A percentile compares a stretch with the other conserved stretches of the same genome.
Conservation (phyloP, 2,888 invertebrate species). For the Rotaria magnacalcarata region DNA sequence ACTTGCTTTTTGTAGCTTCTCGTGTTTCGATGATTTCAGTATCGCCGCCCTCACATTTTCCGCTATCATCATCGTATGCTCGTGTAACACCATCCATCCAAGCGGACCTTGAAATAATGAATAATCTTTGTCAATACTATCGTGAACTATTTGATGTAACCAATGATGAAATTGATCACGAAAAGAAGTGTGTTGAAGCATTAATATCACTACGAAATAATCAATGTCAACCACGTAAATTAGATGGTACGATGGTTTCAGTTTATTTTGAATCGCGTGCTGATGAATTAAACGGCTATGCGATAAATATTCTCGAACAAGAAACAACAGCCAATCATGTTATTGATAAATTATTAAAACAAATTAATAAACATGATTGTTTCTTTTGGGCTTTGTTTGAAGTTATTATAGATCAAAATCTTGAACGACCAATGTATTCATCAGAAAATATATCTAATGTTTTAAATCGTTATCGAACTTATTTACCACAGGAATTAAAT, state of each 20-base stretch:
- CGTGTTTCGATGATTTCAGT: not conserved
- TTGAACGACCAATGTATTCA: slow-evolving; percentile 26
- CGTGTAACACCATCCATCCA: not conserved
- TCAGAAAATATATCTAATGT: not conserved
- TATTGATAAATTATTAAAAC: slow-evolving; percentile 8
- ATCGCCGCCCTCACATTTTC: not conserved
- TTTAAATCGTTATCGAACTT: not conserved
- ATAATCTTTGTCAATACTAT: slow-evolving; percentile 25
- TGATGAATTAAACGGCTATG: not conserved
- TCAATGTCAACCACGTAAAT: slow-evolving; percentile 22
- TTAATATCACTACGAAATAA: not conserved
- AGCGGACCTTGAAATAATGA: slow-evolving; percentile 5
- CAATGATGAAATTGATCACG: not conserved
- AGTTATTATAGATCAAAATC: slow-evolving; percentile 24
- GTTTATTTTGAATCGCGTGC: slow-evolving; percentile 15
- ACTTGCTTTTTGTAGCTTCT: not conserved
- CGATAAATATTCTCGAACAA: not conserved
- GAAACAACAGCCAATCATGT: slow-evolving; percentile 3
- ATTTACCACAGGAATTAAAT: slow-evolving; percentile 1
- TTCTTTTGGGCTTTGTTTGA: slow-evolving; percentile 5
- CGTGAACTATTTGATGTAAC: not conserved
- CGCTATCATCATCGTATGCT: not conserved
- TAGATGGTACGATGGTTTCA: slow-evolving; percentile 1
- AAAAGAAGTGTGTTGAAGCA: not conserved
- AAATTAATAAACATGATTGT: slow-evolving; percentile 5